Conservation (phyloP, 2,888 invertebrate species). For the Agonopterix subpropinquella region DNA sequence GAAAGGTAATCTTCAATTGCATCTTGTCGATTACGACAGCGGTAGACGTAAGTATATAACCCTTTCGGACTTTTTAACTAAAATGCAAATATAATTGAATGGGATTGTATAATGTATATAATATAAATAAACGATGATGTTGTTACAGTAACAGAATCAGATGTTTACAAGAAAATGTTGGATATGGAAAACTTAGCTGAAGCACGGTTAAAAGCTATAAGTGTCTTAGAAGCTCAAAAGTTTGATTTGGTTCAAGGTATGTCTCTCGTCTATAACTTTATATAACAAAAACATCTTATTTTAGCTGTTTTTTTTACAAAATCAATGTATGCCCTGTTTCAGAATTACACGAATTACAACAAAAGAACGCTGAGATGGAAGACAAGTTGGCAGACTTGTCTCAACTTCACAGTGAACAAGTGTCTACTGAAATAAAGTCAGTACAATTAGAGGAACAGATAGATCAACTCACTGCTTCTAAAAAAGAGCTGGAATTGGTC, state of each 20-base stretch:
- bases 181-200: constrained; percentile 69
- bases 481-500: constrained; percentile 63
- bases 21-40: constrained; percentile 87
- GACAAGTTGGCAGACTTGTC: constrained; percentile 77
- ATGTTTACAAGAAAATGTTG: constrained; percentile 62
- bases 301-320: background rate
- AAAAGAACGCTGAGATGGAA: constrained; percentile 77
- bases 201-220: constrained; percentile 74
- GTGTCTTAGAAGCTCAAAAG: constrained; percentile 80
- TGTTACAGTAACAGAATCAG: constrained; percentile 67
- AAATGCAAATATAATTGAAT: background rate
- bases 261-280: background rate
- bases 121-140: background rate
- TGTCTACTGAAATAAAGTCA: constrained; percentile 85
- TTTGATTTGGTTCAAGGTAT: constrained; percentile 79
- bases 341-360: constrained; percentile 75
- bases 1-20: constrained; percentile 92
- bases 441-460: constrained; percentile 88
- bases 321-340: constrained; percentile 26
- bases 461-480: constrained; percentile 71
- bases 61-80: background rate
- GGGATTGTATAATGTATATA: background rate
- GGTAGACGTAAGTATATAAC: constrained; percentile 74
- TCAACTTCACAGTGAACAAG: constrained; percentile 79
- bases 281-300: background rate